phyloP scores from a whole-genome alignment of 2,797 vertebrate species.

The Chloroceryle amazona region DNA sequence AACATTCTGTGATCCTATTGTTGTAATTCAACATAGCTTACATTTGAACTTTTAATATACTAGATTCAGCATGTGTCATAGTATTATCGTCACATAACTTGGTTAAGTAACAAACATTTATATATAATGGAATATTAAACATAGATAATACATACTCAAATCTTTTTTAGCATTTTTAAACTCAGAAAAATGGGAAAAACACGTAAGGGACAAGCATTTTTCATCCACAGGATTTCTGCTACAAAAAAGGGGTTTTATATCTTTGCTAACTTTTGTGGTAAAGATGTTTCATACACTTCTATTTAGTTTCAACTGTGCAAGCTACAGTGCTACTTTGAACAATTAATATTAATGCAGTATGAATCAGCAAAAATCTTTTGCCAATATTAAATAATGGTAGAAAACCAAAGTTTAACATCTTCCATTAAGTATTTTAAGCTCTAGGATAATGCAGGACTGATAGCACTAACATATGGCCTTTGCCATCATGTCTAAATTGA shows the following conservation, averaged over 20 bases:
- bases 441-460: slow-evolving; percentile 3
- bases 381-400: slow-evolving; percentile 12
- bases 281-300: not conserved
- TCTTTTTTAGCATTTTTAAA: not conserved
- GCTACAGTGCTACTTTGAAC: not conserved
- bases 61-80: not conserved
- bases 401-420: slow-evolving; percentile 38
- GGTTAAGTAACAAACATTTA: not conserved
- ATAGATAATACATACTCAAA: not conserved
- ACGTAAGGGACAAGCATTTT: not conserved
- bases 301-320: not conserved
- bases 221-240: not conserved
- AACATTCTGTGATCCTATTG: not conserved
- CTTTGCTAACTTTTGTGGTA: not conserved
- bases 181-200: not conserved
- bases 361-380: slow-evolving; percentile 52
- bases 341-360: slow-evolving; percentile 27
- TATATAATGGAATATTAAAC: not conserved
- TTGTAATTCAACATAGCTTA: not conserved
- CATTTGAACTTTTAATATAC: not conserved
- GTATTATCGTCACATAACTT: not conserved
- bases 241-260: not conserved
- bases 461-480: slow-evolving; percentile 33
- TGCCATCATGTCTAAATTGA: not conserved
- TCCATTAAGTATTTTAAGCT: slow-evolving; percentile 54